Percentiles rank a stretch among this genome's conserved stretches.
Conservation (phyloP, 2,888 invertebrate genomes). For the Trachelus troglodyta region DNA sequence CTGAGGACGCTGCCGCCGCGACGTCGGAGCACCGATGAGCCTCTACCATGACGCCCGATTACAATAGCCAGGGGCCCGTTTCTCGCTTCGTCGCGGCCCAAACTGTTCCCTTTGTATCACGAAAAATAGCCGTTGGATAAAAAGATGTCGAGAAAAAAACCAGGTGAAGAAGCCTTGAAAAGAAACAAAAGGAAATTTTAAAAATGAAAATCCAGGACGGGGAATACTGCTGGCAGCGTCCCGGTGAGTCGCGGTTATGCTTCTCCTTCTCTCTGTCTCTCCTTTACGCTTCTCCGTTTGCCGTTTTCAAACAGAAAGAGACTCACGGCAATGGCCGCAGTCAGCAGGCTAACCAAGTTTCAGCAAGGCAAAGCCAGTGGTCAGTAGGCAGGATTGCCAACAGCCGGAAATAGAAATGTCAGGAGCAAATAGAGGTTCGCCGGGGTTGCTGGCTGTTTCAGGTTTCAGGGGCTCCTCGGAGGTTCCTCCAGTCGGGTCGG, state of each 20-base stretch:
- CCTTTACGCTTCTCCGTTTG: neutral
- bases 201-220: neutral
- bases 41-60: conserved; percentile 73
- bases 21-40: conserved; percentile 71
- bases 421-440: neutral
- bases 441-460: neutral
- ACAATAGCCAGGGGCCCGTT: conserved; percentile 66
- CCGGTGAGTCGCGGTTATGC: neutral
- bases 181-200: neutral
- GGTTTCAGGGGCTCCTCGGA: neutral
- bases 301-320: neutral
- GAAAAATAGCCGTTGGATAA: conserved; percentile 11
- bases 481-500: neutral
- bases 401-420: neutral
- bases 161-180: neutral
- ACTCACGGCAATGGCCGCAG: neutral
- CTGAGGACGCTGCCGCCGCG: conserved; percentile 69
- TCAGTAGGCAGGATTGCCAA: neutral
- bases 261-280: too few species aligned
- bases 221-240: neutral
- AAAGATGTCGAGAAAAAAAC: neutral
- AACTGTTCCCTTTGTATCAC: conserved; percentile 33
- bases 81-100: conserved; percentile 44
- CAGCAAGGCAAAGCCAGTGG: neutral
- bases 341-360: neutral